These are phyloP conservation scores for Ophiothrix spiculata DNA, from an alignment of 35 echinoderm and acorn worm genomes.

Conservation along the genomic window DNA sequence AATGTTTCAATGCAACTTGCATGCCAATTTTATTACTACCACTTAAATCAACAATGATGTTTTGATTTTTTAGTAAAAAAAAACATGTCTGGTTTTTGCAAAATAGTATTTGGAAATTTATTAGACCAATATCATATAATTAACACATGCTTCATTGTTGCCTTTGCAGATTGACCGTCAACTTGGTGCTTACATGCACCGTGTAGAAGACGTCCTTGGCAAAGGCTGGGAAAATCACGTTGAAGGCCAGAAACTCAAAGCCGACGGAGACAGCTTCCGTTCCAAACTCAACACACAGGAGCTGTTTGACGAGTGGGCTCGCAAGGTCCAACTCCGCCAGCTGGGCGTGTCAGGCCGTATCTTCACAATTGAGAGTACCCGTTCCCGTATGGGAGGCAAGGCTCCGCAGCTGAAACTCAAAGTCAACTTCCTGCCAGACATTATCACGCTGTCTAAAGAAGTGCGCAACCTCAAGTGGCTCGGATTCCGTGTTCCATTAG, in stretches of 20 bases:
- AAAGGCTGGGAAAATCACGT: conserved; percentile 99
- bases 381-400: conserved; percentile 60
- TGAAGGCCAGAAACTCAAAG: conserved; percentile 96
- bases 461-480: conserved; percentile 99
- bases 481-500: conserved; percentile 94
- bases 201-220: conserved; percentile 95
- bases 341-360: conserved; percentile 95
- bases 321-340: conserved; percentile 97
- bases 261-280: conserved; percentile 96
- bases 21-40: no score
- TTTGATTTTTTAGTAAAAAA: no score
- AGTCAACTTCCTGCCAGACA: conserved; percentile 97
- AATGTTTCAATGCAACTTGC: no score
- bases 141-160: no score
- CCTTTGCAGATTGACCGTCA: conserved; percentile 98
- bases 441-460: conserved; percentile 99
- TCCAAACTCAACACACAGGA: conserved; percentile 98
- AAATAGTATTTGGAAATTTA: no score
- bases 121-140: no score
- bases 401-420: conserved; percentile 79
- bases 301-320: conserved; percentile 99
- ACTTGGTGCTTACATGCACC: conserved; percentile 94
- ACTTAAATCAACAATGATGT: no score
- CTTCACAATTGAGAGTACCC: conserved; percentile 92
- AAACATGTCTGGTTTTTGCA: no score